A percentile compares a stretch with the other conserved stretches of the same genome.
Evolutionary conservation across 2,888 invertebrate species (phyloP).

Genomic region (Leucania comma): DNA sequence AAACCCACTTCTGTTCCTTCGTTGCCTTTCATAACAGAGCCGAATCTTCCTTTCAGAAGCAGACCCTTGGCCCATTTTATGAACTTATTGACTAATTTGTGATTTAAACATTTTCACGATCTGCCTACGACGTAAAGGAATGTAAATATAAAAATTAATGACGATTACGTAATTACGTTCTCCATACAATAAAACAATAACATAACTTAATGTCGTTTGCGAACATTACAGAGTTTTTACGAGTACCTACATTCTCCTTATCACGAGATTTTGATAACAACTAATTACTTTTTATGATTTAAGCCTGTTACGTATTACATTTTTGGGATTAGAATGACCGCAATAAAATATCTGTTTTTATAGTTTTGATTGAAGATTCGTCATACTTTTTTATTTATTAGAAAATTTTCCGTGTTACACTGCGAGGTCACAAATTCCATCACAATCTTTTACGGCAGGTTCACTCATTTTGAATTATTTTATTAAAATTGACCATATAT

Average conservation of each 20-base stretch:
- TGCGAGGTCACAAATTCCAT: no score
- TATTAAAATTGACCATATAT: no score
- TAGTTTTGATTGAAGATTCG: not conserved
- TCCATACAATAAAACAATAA: not conserved
- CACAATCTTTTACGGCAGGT: no score
- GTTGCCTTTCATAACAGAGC: no score
- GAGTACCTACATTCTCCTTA: slow-evolving; percentile 1
- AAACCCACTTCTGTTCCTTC: no score
- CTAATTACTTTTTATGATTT: slow-evolving; percentile 40
- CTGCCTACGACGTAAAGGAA: not conserved
- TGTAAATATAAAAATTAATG: not conserved
- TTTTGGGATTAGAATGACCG: not conserved
- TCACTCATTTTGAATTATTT: no score
- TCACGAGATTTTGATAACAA: slow-evolving; percentile 53
- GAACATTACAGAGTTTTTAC: slow-evolving; percentile 36
- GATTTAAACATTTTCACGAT: not conserved
- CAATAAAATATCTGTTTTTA: not conserved
- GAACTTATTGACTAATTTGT: not conserved
- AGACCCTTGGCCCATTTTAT: no score
- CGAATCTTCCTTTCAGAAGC: no score
- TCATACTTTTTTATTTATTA: not conserved
- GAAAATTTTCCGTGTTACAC: no score
- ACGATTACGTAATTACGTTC: not conserved
- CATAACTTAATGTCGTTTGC: slow-evolving; percentile 17
- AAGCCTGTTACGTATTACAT: not conserved